Conservation (phyloP, 2,888 invertebrate species). For the Cantharis rustica region DNA sequence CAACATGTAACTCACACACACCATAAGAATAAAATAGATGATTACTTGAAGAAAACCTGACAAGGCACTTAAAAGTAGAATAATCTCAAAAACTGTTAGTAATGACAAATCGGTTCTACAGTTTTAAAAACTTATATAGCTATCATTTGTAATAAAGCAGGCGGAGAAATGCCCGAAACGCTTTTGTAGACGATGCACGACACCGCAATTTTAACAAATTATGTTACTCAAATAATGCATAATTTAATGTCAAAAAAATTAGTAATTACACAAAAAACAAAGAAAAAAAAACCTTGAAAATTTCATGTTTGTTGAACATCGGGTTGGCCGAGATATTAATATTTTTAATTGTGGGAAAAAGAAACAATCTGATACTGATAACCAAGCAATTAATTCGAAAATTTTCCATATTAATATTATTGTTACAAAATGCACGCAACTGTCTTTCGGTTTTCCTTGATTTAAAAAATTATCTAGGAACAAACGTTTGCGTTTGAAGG, state of each 20-base stretch:
- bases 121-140: no score
- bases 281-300: neutral
- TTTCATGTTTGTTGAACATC: neutral
- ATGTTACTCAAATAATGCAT: neutral
- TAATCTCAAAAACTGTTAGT: no score
- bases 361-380: neutral
- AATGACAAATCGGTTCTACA: no score
- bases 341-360: neutral
- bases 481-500: neutral
- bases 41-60: no score
- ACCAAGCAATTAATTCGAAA: neutral
- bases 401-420: neutral
- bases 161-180: neutral
- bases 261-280: neutral
- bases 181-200: neutral
- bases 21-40: no score
- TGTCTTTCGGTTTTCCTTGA: neutral
- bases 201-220: neutral
- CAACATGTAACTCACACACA: no score
- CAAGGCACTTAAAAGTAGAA: no score
- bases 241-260: neutral
- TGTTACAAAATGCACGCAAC: neutral
- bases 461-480: neutral
- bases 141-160: no score
- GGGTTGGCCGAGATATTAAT: neutral